Conservation (phyloP, 2,113 vertebrate genomes). For the Romanogobio albipinnatus region DNA sequence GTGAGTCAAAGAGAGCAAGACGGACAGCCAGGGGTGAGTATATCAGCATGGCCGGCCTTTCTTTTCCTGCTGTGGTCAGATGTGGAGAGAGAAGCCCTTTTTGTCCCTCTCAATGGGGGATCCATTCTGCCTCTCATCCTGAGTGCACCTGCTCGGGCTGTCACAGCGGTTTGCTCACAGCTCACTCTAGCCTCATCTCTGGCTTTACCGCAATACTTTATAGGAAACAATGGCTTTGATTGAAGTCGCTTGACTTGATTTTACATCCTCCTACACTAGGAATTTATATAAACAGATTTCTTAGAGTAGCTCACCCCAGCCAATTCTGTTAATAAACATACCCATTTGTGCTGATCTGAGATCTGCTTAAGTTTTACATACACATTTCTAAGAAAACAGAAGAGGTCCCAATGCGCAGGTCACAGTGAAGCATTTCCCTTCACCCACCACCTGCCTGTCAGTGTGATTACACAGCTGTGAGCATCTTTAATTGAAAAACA, state of each 20-base stretch:
- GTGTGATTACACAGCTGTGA: slow-evolving; percentile 34
- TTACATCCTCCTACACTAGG: not conserved
- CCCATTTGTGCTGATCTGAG: not conserved
- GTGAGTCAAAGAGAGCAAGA: slow-evolving; percentile 39
- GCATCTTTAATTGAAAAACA: slow-evolving; percentile 16
- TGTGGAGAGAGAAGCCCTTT: slow-evolving; percentile 48
- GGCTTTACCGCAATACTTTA: slow-evolving; percentile 17
- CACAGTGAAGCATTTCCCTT: not conserved
- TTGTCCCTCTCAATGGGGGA: slow-evolving; percentile 55
- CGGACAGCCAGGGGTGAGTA: slow-evolving; percentile 42
- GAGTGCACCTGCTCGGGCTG: slow-evolving; percentile 49
- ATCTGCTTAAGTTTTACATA: slow-evolving; percentile 3
- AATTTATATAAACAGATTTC: not conserved
- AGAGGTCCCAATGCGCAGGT: not conserved
- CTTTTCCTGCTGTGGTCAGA: slow-evolving; percentile 35
- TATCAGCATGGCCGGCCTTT: slow-evolving; percentile 44
- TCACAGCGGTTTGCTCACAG: slow-evolving; percentile 32
- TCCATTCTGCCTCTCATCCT: slow-evolving; percentile 38
- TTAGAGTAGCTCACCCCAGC: not conserved
- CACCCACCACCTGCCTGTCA: slow-evolving; percentile 34
- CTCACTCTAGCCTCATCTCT: slow-evolving; percentile 28
- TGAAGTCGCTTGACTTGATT: not conserved
- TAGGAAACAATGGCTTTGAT: slow-evolving; percentile 20
- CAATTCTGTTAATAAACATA: not conserved
- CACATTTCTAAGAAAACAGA: not conserved